phyloP scores from a whole-genome alignment of 2,797 vertebrate genomes.

The Acipenser ruthenus region DNA sequence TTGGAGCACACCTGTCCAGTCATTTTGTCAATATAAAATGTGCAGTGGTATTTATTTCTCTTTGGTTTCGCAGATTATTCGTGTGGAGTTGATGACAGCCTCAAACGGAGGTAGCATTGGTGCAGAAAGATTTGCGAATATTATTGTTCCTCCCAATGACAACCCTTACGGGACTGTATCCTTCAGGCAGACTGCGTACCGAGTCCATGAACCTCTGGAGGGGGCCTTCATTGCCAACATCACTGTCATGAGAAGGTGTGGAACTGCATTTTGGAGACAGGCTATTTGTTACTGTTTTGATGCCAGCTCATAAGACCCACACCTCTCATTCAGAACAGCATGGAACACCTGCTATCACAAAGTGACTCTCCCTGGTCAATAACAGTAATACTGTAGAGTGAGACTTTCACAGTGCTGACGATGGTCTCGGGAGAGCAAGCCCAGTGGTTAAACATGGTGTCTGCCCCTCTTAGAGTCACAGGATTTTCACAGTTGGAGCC shows the following conservation, averaged over 20 bases:
- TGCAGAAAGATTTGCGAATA: slow-evolving; percentile 60
- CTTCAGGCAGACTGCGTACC: slow-evolving; percentile 75
- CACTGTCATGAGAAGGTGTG: slow-evolving; percentile 79
- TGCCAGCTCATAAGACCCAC: too few species aligned
- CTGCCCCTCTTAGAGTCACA: too few species aligned
- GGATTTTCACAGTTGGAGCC: too few species aligned
- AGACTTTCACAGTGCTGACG: too few species aligned
- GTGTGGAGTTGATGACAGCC: slow-evolving; percentile 70
- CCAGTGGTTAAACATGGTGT: too few species aligned
- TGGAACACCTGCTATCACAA: not conserved
- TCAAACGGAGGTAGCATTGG: slow-evolving; percentile 85
- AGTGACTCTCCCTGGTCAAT: too few species aligned
- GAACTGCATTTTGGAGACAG: slow-evolving; percentile 12
- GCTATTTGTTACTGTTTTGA: too few species aligned
- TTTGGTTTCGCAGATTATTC: slow-evolving; percentile 69
- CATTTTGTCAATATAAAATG: slow-evolving; percentile 9
- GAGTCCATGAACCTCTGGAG: slow-evolving; percentile 82
- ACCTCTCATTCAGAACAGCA: too few species aligned
- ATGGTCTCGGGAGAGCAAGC: too few species aligned
- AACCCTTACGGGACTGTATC: slow-evolving; percentile 87
- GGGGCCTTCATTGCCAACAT: slow-evolving; percentile 71
- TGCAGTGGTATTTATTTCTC: too few species aligned
- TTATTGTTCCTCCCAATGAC: slow-evolving; percentile 86
- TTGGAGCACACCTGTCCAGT: too few species aligned
- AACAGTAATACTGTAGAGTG: too few species aligned